These are phyloP conservation scores for Notarius lentiginosus DNA, from an alignment of 2,113 vertebrate genomes.

Conservation along the genomic window DNA sequence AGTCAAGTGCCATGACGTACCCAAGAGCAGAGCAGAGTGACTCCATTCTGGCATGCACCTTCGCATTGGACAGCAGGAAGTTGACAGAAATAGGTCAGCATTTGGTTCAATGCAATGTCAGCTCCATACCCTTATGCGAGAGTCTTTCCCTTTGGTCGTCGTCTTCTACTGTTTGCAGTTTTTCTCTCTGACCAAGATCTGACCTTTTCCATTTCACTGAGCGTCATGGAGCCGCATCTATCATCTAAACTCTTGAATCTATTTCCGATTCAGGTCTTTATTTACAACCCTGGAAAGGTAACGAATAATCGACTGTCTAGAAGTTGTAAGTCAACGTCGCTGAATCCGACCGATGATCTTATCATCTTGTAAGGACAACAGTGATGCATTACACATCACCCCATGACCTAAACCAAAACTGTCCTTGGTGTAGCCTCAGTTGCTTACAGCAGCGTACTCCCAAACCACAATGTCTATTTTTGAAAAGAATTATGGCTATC, in stretches of 20 bases:
- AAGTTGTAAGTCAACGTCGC: background rate
- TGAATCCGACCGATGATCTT: background rate
- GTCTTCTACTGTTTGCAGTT: conserved; percentile 29
- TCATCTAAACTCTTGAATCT: background rate
- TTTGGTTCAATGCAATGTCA: conserved; percentile 3
- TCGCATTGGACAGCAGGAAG: background rate
- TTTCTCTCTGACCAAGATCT: conserved; percentile 6
- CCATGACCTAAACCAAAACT: conserved; percentile 24
- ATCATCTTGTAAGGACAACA: background rate
- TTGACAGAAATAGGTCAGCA: conserved; percentile 32
- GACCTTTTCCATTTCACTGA: conserved; percentile 9
- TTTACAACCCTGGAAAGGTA: background rate
- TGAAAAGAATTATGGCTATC: conserved; percentile 24
- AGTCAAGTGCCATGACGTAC: background rate
- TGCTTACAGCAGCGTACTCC: conserved; percentile 26
- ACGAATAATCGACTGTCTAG: background rate
- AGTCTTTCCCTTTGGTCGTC: conserved; percentile 2
- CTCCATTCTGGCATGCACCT: conserved; percentile 27
- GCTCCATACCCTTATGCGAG: background rate
- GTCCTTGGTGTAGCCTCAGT: conserved; percentile 37
- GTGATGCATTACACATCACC: conserved; percentile 19
- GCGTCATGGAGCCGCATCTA: background rate
- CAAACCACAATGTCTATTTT: conserved; percentile 38
- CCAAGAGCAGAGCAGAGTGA: background rate
- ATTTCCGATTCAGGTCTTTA: background rate